Evolutionary conservation across 37 sponge, comb jelly and placozoan species (phyloP).

Genomic region (Ianthella basta): DNA sequence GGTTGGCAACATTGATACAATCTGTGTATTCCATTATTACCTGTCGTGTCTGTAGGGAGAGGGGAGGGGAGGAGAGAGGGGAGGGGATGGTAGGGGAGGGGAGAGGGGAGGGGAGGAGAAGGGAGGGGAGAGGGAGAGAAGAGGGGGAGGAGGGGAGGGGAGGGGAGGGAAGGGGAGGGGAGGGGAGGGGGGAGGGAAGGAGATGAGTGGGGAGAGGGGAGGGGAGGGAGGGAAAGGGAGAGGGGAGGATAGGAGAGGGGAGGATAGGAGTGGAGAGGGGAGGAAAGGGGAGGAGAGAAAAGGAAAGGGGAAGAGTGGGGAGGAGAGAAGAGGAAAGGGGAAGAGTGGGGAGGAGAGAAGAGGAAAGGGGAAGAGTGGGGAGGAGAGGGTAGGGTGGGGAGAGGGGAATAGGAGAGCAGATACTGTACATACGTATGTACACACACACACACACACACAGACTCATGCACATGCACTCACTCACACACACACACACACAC

Average conservation of each 20-base stretch:
- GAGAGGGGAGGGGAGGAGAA: not conserved
- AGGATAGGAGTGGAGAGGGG: not conserved
- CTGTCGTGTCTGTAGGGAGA: constrained; percentile 45
- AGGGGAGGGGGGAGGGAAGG: not conserved
- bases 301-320: not conserved
- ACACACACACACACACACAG: too few relatives aligned
- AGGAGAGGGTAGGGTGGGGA: too few relatives aligned
- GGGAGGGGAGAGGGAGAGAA: not conserved
- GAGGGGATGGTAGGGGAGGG: too few relatives aligned
- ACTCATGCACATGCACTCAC: too few relatives aligned
- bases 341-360: too few relatives aligned
- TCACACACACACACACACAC: too few relatives aligned
- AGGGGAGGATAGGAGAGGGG: not conserved
- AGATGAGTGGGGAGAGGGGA: too few relatives aligned
- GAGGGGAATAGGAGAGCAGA: too few relatives aligned
- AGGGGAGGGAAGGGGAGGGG: constrained; percentile 1
- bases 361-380: too few relatives aligned
- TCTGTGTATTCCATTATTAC: constrained; percentile 52
- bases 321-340: too few relatives aligned
- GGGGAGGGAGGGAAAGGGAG: not conserved
- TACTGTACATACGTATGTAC: too few relatives aligned
- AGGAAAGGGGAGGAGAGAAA: not conserved
- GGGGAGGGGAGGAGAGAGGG: not conserved
- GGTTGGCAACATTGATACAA: constrained; percentile 21
- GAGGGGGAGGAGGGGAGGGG: not conserved